Evolutionary conservation across 2,888 invertebrate genomes (phyloP).

Genomic region (Nomada ferruginata): DNA sequence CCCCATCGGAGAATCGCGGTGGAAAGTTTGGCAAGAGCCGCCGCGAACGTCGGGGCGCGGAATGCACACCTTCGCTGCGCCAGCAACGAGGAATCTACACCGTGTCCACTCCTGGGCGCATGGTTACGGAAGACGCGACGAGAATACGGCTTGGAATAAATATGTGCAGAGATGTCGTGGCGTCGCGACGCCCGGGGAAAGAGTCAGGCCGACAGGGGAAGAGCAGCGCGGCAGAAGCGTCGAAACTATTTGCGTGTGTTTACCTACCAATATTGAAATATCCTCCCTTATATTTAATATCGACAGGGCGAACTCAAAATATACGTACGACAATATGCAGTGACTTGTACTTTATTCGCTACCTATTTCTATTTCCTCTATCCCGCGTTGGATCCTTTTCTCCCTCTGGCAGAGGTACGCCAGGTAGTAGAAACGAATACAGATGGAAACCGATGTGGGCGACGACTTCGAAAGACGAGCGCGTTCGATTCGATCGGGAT

Average conservation of each 20-base stretch:
- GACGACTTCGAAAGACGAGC: slow-evolving; percentile 42
- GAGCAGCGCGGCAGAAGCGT: slow-evolving; percentile 31
- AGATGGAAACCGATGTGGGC: slow-evolving; percentile 28
- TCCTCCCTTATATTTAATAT: slow-evolving; percentile 77
- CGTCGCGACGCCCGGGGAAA: not conserved
- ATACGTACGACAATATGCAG: slow-evolving; percentile 28
- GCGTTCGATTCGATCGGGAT: slow-evolving; percentile 49
- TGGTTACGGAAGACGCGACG: not conserved
- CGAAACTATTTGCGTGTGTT: slow-evolving; percentile 62
- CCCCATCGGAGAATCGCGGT: not conserved
- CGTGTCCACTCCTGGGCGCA: slow-evolving; percentile 2
- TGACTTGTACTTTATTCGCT: slow-evolving; percentile 39
- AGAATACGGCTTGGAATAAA: slow-evolving; percentile 30
- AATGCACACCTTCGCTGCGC: slow-evolving; percentile 44
- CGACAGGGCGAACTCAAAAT: slow-evolving; percentile 66
- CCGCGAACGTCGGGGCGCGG: not conserved
- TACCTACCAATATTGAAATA: slow-evolving; percentile 78
- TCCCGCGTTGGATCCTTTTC: not conserved
- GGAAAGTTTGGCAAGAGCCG: not conserved
- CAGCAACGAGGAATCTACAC: slow-evolving; percentile 33
- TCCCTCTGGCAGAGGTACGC: slow-evolving; percentile 6
- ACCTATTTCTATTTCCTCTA: slow-evolving; percentile 10
- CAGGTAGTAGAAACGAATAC: slow-evolving; percentile 29
- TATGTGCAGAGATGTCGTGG: slow-evolving; percentile 31
- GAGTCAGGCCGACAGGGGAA: not conserved